Evolutionary conservation across 2,797 vertebrate genomes (phyloP).

Genomic region (Pelobates cultripes): DNA sequence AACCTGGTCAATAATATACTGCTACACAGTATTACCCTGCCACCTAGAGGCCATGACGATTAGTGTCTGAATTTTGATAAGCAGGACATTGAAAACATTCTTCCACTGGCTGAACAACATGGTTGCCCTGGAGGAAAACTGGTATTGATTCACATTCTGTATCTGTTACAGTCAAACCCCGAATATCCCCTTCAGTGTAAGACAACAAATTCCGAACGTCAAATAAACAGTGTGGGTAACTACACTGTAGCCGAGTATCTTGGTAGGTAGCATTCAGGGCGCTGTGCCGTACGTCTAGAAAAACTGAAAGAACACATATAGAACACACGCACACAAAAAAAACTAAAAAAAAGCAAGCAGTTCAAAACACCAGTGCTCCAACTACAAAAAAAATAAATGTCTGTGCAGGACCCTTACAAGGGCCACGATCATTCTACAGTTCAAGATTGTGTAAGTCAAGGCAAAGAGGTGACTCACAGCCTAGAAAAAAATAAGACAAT

Average conservation of each 20-base stretch:
- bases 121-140: background rate
- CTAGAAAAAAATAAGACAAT: slow-evolving; percentile 2
- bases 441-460: slow-evolving; percentile 8
- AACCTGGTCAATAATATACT: too few relatives aligned
- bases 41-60: background rate
- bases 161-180: background rate
- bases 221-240: slow-evolving; percentile 4
- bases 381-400: slow-evolving; percentile 40
- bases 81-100: background rate
- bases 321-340: background rate
- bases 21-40: background rate
- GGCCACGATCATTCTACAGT: slow-evolving; percentile 23
- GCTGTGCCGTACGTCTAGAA: background rate
- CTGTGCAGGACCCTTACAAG: slow-evolving; percentile 24
- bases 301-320: background rate
- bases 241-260: background rate
- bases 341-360: slow-evolving; percentile 19
- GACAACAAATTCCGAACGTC: slow-evolving; percentile 7
- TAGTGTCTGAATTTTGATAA: background rate
- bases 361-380: slow-evolving; percentile 40
- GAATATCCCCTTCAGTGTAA: slow-evolving; percentile 25
- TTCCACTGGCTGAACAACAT: background rate
- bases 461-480: slow-evolving; percentile 28
- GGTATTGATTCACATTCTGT: slow-evolving; percentile 18
- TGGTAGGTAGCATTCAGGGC: background rate